Percentiles rank a stretch among this genome's conserved stretches.
Conservation (phyloP, 2,113 vertebrate genomes). For the Pelmatolapia mariae region DNA sequence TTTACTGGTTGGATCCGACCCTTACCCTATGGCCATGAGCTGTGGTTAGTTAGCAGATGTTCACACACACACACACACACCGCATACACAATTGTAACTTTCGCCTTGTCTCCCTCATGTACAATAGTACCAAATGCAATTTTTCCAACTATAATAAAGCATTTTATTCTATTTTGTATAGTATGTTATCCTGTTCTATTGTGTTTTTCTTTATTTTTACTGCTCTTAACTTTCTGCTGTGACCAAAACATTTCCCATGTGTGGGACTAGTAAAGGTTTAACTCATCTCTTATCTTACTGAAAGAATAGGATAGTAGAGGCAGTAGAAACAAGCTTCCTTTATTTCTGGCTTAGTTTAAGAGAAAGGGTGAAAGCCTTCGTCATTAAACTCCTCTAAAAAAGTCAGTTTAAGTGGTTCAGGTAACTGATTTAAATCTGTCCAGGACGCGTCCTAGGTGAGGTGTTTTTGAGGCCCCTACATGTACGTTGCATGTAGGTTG, state of each 20-base stretch:
- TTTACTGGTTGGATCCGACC: neutral
- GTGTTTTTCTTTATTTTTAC: neutral
- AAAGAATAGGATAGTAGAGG: neutral
- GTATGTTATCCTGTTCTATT: too few species aligned
- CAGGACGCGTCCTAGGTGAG: neutral
- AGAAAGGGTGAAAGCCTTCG: neutral
- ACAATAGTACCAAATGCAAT: too few species aligned
- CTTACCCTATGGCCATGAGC: neutral
- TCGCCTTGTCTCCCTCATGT: too few species aligned
- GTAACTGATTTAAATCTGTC: neutral
- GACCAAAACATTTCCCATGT: neutral
- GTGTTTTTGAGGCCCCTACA: neutral
- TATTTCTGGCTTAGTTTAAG: neutral
- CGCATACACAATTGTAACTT: too few species aligned
- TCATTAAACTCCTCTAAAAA: neutral
- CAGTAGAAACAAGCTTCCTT: neutral
- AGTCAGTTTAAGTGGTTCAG: neutral
- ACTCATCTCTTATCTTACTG: neutral
- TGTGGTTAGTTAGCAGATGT: neutral
- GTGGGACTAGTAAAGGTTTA: neutral
- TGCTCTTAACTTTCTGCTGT: neutral
- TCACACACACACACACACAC: rapidly evolving
- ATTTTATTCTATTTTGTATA: too few species aligned
- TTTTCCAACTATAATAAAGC: too few species aligned
- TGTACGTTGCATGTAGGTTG: neutral